A percentile compares a stretch with the other conserved stretches of the same genome.
These are phyloP conservation scores for Mellivora capensis DNA, from an alignment of 2,113 vertebrate species.

Conservation along the genomic window DNA sequence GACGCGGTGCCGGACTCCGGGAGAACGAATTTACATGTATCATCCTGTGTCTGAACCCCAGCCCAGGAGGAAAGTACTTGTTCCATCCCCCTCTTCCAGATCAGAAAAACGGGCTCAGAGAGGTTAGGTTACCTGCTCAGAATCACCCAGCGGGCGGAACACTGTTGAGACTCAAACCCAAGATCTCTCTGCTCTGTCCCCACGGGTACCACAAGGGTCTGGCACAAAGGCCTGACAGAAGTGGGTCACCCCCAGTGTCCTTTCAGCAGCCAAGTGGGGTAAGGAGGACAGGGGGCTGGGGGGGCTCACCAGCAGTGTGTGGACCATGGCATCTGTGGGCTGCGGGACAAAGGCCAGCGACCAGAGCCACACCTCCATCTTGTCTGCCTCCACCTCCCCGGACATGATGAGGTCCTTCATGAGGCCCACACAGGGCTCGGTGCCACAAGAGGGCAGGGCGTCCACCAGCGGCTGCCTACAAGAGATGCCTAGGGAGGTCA, in stretches of 20 bases:
- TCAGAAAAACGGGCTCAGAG: not conserved
- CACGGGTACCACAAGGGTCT: not conserved
- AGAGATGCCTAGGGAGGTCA: not conserved
- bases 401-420: conserved; percentile 83
- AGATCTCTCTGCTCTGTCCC: not conserved
- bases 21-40: accelerated
- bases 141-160: not conserved
- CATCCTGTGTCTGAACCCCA: not conserved
- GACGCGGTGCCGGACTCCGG: not conserved
- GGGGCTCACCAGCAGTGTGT: conserved; percentile 83
- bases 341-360: conserved; percentile 84
- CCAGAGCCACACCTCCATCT: conserved; percentile 82
- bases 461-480: conserved; percentile 88
- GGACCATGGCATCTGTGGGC: conserved; percentile 84
- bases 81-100: not conserved
- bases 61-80: not conserved
- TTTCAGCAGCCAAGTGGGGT: not conserved
- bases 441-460: conserved; percentile 87
- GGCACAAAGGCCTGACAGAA: not conserved
- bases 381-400: conserved; percentile 83
- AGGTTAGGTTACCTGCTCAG: not conserved
- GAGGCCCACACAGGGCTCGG: conserved; percentile 86
- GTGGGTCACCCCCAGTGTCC: accelerated
- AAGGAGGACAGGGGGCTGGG: accelerated
- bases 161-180: not conserved